Percentiles rank a stretch among this genome's conserved stretches.
These are phyloP conservation scores for Muntiacus muntjak DNA, from an alignment of 2,113 vertebrate genomes.

Conservation along the genomic window DNA sequence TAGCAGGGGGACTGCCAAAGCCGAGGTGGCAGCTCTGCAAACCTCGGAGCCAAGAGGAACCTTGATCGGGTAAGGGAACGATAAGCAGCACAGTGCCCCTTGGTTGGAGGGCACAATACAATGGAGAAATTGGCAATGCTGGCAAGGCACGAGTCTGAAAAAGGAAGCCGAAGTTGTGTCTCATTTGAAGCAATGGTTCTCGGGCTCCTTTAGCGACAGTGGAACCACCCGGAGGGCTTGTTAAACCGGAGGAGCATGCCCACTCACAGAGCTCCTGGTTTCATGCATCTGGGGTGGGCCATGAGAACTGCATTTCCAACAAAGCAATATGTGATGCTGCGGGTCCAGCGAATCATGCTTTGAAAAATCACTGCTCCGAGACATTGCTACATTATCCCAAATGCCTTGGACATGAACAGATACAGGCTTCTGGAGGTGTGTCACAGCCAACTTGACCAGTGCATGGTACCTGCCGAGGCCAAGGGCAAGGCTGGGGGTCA, in stretches of 20 bases:
- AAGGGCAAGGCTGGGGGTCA: not conserved
- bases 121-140: not conserved
- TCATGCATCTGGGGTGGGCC: not conserved
- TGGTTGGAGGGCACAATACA: not conserved
- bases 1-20: not conserved
- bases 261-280: not conserved
- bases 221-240: not conserved
- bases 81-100: not conserved
- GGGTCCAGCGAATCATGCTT: not conserved
- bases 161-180: not conserved
- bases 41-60: not conserved
- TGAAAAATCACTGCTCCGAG: not conserved
- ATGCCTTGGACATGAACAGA: not conserved
- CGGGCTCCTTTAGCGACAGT: not conserved
- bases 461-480: too few relatives aligned
- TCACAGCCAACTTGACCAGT: accelerated
- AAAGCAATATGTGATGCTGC: accelerated
- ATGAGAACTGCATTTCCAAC: not conserved
- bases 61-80: not conserved
- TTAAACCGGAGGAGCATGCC: accelerated
- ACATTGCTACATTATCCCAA: not conserved
- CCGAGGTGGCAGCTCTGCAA: not conserved
- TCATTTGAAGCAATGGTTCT: not conserved
- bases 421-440: too few relatives aligned
- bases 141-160: not conserved